phyloP scores from a whole-genome alignment of 1,140 invertebrate species.

The Piezodorus guildinii region DNA sequence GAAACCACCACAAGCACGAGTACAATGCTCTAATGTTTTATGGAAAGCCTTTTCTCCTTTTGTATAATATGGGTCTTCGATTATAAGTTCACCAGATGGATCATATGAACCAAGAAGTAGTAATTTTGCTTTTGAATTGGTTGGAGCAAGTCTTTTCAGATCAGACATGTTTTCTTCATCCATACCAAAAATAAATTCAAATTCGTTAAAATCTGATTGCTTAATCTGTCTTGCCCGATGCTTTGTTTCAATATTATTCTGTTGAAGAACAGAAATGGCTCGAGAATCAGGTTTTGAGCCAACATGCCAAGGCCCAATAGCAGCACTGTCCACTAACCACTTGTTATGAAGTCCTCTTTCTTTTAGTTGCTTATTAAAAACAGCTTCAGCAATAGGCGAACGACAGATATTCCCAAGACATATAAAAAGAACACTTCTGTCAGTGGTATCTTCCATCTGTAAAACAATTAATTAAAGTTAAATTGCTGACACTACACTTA shows the following conservation, averaged over 20 bases:
- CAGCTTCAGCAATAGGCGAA: slow-evolving; percentile 88
- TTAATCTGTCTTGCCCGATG: slow-evolving; percentile 42
- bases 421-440: slow-evolving; percentile 29
- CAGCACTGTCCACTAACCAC: slow-evolving; percentile 84
- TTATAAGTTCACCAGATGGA: slow-evolving; percentile 60
- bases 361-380: slow-evolving; percentile 61
- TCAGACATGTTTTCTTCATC: slow-evolving; percentile 68
- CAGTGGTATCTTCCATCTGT: background rate
- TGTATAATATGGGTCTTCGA: slow-evolving; percentile 81
- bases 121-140: slow-evolving; percentile 51
- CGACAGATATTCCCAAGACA: slow-evolving; percentile 76
- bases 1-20: slow-evolving; percentile 52
- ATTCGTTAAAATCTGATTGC: slow-evolving; percentile 58
- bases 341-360: slow-evolving; percentile 45
- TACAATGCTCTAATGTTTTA: slow-evolving; percentile 57
- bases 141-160: slow-evolving; percentile 47
- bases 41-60: slow-evolving; percentile 50
- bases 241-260: slow-evolving; percentile 29
- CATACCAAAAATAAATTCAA: slow-evolving; percentile 85
- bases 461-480: too few relatives aligned
- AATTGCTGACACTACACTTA: too few relatives aligned
- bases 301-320: slow-evolving; percentile 69
- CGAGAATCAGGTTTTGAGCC: slow-evolving; percentile 68
- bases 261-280: slow-evolving; percentile 55
- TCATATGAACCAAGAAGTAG: slow-evolving; percentile 71